Conservation (phyloP, 1,140 invertebrate genomes). For the Drosophila orena region DNA sequence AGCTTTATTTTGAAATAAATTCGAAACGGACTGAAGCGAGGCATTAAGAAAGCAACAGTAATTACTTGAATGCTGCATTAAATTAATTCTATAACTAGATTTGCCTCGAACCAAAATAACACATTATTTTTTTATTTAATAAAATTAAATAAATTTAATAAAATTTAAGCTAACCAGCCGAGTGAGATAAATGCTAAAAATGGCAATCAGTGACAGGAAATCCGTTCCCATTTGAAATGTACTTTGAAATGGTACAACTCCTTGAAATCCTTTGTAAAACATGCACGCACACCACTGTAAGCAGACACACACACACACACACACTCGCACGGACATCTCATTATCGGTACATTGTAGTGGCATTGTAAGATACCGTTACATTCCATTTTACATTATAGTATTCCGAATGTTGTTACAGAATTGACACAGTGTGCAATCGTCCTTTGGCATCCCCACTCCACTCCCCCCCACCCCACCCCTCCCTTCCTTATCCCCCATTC, state of each 20-base stretch:
- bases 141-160: no score
- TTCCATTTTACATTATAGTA: constrained; percentile 31
- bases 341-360: constrained; percentile 54
- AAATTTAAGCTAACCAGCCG: not conserved
- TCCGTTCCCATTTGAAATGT: not conserved
- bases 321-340: constrained; percentile 11
- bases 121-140: not conserved
- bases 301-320: constrained; percentile 1
- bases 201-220: no score
- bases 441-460: constrained; percentile 23
- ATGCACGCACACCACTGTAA: constrained; percentile 14
- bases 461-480: no score
- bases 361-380: constrained; percentile 36
- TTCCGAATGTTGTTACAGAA: constrained; percentile 46
- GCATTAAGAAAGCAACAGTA: not conserved
- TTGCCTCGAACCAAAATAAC: no score
- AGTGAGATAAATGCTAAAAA: not conserved
- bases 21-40: not conserved
- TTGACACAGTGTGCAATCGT: constrained; percentile 67
- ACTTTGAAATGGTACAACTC: not conserved
- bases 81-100: not conserved
- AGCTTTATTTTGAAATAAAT: not conserved
- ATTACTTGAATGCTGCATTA: not conserved
- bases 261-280: not conserved
- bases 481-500: not conserved